These are phyloP conservation scores for Drosophila leonis DNA, from an alignment of 2,888 invertebrate species.

Conservation along the genomic window DNA sequence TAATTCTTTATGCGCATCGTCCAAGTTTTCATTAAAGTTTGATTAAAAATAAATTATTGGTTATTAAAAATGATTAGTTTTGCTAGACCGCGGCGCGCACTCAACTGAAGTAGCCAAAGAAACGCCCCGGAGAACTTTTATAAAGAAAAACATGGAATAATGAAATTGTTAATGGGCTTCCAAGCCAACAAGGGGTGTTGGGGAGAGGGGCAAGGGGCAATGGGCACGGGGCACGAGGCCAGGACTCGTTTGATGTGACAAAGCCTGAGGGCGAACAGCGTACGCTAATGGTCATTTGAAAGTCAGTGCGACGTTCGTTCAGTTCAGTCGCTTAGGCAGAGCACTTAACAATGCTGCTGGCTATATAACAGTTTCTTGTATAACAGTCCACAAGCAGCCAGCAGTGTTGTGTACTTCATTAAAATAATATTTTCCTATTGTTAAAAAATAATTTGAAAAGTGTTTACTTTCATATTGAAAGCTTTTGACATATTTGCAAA, in stretches of 20 bases:
- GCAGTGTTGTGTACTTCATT: not conserved
- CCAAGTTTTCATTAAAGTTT: conserved; percentile 77
- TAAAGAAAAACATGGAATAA: conserved; percentile 62
- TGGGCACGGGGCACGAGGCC: not conserved
- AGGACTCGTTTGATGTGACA: conserved; percentile 57
- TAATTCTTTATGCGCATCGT: conserved; percentile 62
- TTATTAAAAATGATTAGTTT: conserved; percentile 82
- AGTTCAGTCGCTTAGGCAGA: conserved; percentile 1
- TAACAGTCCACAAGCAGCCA: conserved; percentile 12
- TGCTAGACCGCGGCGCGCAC: conserved; percentile 44
- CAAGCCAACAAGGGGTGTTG: not conserved
- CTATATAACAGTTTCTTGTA: conserved; percentile 20
- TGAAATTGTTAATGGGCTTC: conserved; percentile 73
- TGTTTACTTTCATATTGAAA: not conserved
- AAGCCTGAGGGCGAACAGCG: not conserved
- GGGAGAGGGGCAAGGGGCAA: not conserved
- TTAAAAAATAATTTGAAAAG: not conserved
- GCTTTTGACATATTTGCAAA: conserved; percentile 1
- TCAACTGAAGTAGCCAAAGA: conserved; percentile 49
- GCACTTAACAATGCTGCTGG: conserved; percentile 16
- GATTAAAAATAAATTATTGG: conserved; percentile 81
- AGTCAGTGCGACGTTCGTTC: conserved; percentile 43
- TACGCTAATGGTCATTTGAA: conserved; percentile 53
- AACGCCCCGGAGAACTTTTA: conserved; percentile 35
- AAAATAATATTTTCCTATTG: conserved; percentile 10